A percentile compares a stretch with the other conserved stretches of the same genome.
These are phyloP conservation scores for Lucifuga dentata DNA, from an alignment of 2,113 vertebrate species.

Conservation along the genomic window DNA sequence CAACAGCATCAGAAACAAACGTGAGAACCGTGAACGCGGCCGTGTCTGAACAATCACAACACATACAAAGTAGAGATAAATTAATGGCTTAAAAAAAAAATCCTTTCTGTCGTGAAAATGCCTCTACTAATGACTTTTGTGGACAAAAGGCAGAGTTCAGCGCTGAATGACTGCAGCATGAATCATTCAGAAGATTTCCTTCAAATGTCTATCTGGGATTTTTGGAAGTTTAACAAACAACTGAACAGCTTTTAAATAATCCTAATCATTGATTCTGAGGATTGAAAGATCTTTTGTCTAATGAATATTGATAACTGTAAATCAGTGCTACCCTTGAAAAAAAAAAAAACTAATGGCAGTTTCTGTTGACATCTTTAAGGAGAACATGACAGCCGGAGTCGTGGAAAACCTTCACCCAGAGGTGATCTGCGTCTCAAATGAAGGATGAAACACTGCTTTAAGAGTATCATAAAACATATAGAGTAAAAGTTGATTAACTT, in stretches of 20 bases:
- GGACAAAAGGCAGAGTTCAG: not conserved
- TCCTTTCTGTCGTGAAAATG: too few relatives aligned
- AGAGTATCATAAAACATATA: slow-evolving; percentile 1
- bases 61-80: too few relatives aligned
- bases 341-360: not conserved
- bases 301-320: not conserved
- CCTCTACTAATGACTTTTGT: too few relatives aligned
- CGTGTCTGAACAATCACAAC: too few relatives aligned
- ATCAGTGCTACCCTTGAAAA: too few relatives aligned
- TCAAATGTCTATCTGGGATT: not conserved
- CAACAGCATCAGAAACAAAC: too few relatives aligned
- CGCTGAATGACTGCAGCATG: not conserved
- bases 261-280: not conserved
- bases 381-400: not conserved
- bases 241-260: not conserved
- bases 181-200: not conserved
- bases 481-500: too few relatives aligned
- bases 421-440: not conserved
- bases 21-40: too few relatives aligned
- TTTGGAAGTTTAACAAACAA: not conserved
- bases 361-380: not conserved
- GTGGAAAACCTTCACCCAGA: not conserved
- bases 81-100: too few relatives aligned
- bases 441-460: not conserved
- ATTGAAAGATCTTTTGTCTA: not conserved